Conservation (phyloP, 2,113 vertebrate genomes). For the Catharus minimus region DNA sequence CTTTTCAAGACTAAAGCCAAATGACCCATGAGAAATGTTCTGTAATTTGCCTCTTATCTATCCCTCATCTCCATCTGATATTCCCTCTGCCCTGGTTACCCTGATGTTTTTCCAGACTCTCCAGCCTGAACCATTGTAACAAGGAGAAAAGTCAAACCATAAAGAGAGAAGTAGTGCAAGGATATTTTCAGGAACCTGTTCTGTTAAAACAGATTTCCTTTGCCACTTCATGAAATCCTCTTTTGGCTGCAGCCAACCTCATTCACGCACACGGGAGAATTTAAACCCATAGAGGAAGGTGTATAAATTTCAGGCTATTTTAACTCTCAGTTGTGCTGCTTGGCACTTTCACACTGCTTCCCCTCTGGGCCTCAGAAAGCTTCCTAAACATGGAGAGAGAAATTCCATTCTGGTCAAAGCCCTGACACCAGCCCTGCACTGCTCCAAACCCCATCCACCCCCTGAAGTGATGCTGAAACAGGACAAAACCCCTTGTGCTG, state of each 20-base stretch:
- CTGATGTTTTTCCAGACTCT: conserved; percentile 70
- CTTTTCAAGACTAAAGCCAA: conserved; percentile 61
- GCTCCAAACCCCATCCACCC: not conserved
- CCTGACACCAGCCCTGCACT: conserved; percentile 33
- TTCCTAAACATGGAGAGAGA: conserved; percentile 44
- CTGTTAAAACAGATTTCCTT: conserved; percentile 12
- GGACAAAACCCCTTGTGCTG: not conserved
- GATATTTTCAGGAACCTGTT: conserved; percentile 11
- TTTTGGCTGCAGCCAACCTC: not conserved
- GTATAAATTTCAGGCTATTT: not conserved
- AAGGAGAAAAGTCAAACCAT: conserved; percentile 56
- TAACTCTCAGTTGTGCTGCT: not conserved
- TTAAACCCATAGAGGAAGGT: not conserved
- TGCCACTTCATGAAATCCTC: not conserved
- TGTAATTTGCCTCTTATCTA: conserved; percentile 63
- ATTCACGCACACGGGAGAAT: fast-evolving
- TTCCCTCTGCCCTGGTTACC: conserved; percentile 65
- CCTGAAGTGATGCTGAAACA: not conserved
- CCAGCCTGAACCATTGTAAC: conserved; percentile 31
- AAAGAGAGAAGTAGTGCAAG: not conserved
- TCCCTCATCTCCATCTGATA: conserved; percentile 67
- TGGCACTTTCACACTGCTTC: conserved; percentile 33
- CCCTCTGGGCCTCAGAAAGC: conserved; percentile 45
- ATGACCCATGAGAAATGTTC: conserved; percentile 66
- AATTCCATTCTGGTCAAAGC: conserved; percentile 64